These are phyloP conservation scores for Pantherophis guttatus DNA, from an alignment of 2,113 vertebrate genomes.

Conservation along the genomic window DNA sequence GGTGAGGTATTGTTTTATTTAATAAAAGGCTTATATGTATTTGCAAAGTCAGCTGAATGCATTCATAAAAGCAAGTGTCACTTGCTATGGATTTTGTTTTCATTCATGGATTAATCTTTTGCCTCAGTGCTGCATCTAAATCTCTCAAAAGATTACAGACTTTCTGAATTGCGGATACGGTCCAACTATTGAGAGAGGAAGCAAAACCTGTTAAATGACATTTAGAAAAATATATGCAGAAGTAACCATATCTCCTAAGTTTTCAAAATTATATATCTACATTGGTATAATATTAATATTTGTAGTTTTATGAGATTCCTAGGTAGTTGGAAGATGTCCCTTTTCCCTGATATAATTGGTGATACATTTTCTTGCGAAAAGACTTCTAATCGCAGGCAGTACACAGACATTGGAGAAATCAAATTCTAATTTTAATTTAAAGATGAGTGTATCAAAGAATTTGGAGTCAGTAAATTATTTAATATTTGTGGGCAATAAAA, in stretches of 20 bases:
- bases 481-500: not conserved
- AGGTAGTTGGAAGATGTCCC: not conserved
- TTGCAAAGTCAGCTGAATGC: not conserved
- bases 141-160: not conserved
- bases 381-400: not conserved
- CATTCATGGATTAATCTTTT: not conserved
- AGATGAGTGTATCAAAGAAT: not conserved
- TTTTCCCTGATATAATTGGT: not conserved
- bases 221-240: not conserved
- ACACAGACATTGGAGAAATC: not conserved
- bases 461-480: not conserved
- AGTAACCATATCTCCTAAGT: not conserved
- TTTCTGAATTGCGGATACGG: not conserved
- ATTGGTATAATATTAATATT: not conserved
- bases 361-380: not conserved
- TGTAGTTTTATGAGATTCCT: not conserved
- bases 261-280: not conserved
- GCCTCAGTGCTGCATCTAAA: not conserved
- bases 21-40: not conserved
- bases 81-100: not conserved
- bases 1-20: not conserved
- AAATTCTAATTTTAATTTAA: not conserved
- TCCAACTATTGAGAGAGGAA: not conserved
- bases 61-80: not conserved
- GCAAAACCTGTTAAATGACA: not conserved